phyloP scores from a whole-genome alignment of 2,888 invertebrate species.

The Archaeoteleia sp. region DNA sequence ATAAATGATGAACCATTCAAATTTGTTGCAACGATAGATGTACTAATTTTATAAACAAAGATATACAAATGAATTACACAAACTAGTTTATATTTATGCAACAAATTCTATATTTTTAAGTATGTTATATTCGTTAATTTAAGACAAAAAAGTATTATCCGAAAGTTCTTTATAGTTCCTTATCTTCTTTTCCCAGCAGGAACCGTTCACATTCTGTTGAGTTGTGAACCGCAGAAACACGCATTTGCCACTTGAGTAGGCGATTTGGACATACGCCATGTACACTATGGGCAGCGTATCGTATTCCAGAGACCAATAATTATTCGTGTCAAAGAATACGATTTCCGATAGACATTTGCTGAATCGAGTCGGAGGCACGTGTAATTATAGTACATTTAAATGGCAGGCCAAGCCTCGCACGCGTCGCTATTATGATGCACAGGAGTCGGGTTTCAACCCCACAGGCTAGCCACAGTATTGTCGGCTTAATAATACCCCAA shows the following conservation, averaged over 20 bases:
- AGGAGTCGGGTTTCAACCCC: constrained; percentile 74
- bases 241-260: constrained; percentile 31
- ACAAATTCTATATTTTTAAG: too few relatives aligned
- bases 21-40: too few relatives aligned
- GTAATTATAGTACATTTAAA: constrained; percentile 71
- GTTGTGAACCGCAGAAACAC: constrained; percentile 4
- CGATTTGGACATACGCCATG: constrained; percentile 20
- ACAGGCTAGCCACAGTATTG: constrained; percentile 70
- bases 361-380: constrained; percentile 57
- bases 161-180: too few relatives aligned
- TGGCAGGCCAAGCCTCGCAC: constrained; percentile 65
- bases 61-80: too few relatives aligned
- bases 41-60: too few relatives aligned
- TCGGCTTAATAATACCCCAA: constrained; percentile 71
- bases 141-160: too few relatives aligned
- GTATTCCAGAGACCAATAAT: constrained; percentile 43
- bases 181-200: constrained; percentile 15
- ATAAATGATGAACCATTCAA: too few relatives aligned
- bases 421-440: constrained; percentile 71
- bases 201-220: constrained; percentile 2
- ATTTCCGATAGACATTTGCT: constrained; percentile 43
- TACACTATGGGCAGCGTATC: constrained; percentile 18
- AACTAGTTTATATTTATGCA: too few relatives aligned
- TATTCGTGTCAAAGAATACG: constrained; percentile 50
- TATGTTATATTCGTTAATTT: too few relatives aligned